Conservation (phyloP, 2,797 vertebrate species). For the Trematomus bernacchii region DNA sequence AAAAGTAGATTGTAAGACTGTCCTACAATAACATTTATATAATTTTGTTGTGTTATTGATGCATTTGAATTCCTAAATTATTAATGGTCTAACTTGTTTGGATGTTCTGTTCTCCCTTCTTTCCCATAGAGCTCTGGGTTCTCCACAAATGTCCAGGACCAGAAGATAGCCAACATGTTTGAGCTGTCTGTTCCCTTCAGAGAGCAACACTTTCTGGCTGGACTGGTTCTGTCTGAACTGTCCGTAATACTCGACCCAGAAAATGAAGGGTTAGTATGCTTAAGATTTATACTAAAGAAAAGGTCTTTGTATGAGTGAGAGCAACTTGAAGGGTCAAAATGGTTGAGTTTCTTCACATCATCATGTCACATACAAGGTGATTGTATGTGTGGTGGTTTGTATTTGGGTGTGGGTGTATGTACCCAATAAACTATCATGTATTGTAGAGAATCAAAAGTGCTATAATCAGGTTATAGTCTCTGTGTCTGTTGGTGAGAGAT, state of each 20-base stretch:
- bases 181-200: slow-evolving; percentile 97
- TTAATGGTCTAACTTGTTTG: neutral
- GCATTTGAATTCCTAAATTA: neutral
- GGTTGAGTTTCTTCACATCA: neutral
- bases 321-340: neutral
- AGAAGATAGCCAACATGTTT: slow-evolving; percentile 99
- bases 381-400: neutral
- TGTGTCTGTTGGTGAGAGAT: slow-evolving; percentile 39
- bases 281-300: neutral
- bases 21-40: no score
- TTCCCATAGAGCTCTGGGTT: slow-evolving; percentile 94
- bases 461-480: slow-evolving; percentile 2
- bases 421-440: neutral
- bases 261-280: slow-evolving; percentile 91
- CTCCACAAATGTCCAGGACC: slow-evolving; percentile 97
- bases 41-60: no score
- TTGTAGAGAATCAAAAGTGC: neutral
- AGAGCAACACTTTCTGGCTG: slow-evolving; percentile 96
- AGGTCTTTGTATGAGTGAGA: neutral
- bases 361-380: no score
- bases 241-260: slow-evolving; percentile 97
- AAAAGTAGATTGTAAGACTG: no score
- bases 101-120: slow-evolving; percentile 6
- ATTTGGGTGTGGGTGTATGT: neutral
- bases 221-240: slow-evolving; percentile 94